Evolutionary conservation across 2,888 invertebrate genomes (phyloP).

Genomic region (Aleiodes leptofemur): DNA sequence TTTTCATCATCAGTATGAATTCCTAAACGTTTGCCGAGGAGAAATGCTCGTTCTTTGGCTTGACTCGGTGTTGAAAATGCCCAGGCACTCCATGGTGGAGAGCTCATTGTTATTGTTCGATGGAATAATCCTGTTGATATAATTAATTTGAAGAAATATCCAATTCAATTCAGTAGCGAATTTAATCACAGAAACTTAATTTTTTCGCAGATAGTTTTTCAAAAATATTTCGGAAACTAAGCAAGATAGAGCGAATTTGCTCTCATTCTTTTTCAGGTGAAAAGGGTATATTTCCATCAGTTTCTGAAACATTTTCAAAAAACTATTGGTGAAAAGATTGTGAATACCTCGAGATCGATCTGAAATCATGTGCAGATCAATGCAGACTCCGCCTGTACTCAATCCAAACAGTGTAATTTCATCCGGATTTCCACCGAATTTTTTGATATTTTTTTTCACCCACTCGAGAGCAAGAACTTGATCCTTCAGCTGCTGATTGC

Average conservation of each 20-base stretch:
- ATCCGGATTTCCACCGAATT: conserved; percentile 76
- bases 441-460: conserved; percentile 76
- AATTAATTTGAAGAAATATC: background rate
- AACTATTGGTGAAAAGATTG: background rate
- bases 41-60: conserved; percentile 59
- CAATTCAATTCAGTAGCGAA: too few species aligned
- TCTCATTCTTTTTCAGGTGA: too few species aligned
- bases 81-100: conserved; percentile 76
- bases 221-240: too few species aligned
- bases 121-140: conserved; percentile 76
- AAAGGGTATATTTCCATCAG: too few species aligned
- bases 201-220: too few species aligned
- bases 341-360: background rate
- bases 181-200: too few species aligned
- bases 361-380: conserved; percentile 58
- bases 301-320: too few species aligned
- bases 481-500: conserved; percentile 72
- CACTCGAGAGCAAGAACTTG: conserved; percentile 78
- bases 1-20: conserved; percentile 64
- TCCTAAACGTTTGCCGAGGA: conserved; percentile 70
- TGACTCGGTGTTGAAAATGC: conserved; percentile 64
- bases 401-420: conserved; percentile 78
- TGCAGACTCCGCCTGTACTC: conserved; percentile 76
- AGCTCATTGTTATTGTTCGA: conserved; percentile 78
- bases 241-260: too few species aligned